These are phyloP conservation scores for Callyntrura guangdongensis DNA, from an alignment of 2,888 invertebrate genomes.

Conservation along the genomic window DNA sequence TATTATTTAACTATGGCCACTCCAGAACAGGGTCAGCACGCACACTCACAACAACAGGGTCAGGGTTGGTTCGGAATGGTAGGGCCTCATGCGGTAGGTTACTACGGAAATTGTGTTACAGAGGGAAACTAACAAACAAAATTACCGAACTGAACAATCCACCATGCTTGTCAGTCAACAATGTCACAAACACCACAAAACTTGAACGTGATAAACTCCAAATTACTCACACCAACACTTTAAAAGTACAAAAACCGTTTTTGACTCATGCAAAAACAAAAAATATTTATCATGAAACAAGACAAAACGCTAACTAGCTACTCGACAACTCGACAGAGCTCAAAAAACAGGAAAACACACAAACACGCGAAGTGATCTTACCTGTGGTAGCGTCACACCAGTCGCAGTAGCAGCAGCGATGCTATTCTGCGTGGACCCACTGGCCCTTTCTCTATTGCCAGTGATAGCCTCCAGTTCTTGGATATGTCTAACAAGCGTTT, in stretches of 20 bases:
- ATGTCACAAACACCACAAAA: neutral
- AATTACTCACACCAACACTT: constrained; percentile 11
- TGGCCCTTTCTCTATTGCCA: constrained; percentile 85
- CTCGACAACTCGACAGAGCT: constrained; percentile 61
- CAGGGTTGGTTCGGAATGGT: neutral
- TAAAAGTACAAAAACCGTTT: neutral
- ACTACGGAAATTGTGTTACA: neutral
- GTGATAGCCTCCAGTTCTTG: constrained; percentile 91
- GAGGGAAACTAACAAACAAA: neutral
- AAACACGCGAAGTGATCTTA: constrained; percentile 42
- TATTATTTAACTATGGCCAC: neutral
- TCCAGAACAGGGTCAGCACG: neutral
- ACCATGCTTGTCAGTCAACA: neutral
- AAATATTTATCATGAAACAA: neutral
- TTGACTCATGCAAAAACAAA: neutral
- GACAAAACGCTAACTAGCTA: neutral
- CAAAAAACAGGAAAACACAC: constrained; percentile 11
- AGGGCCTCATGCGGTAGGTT: constrained; percentile 1
- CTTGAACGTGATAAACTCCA: neutral
- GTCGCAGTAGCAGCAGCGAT: constrained; percentile 85
- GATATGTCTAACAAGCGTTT: constrained; percentile 94
- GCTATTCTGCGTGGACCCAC: constrained; percentile 57
- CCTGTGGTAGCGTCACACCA: constrained; percentile 86
- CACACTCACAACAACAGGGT: neutral
- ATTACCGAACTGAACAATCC: neutral